Evolutionary conservation across 1,140 invertebrate genomes (phyloP), one percentile per base, ranked within the genome.

Genomic region (Drosophila tsacasi): DNA sequence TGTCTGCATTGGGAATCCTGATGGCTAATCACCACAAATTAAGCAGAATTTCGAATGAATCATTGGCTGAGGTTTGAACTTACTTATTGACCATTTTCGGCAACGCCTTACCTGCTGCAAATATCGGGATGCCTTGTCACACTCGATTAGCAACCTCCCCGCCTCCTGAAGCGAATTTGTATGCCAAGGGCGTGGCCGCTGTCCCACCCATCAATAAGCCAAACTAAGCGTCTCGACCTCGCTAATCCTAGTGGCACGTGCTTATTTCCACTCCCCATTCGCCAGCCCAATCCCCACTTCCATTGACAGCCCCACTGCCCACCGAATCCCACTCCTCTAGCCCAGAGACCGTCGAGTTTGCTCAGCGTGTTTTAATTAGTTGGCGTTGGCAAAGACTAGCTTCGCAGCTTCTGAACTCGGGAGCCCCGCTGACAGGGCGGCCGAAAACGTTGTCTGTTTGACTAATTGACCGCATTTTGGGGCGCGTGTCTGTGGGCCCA

Each of bases 321-420:
- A 12, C 5, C 25, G 9, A 50, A 50, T 19, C 25, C 25, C 49
- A 50, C 25, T 50, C 42, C 52, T 8, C 46, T 32, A 10, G n/a
- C 42, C 39, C 47, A 3, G 63, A 12, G 55, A 47, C 40, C 67
- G 46, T 39, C 54, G 60, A 81, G 84, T 89, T 87, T 77, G 85
- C 81, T 89, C 81, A 90, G 77, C 81, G 69, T 60, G 68, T 90
- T 89, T 89, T 90, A 89, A 90, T 89, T 89, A 89, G 84, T 89
- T 89, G 19, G 49, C 42, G 21, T 30, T 65, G 35, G 23, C 55
- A 71, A 73, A 46, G 69, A 73, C 44, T 69, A 50, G 68, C 35
- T 50, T 61, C 54, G 37, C 54, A 55, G 52, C 54, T 25, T 55
- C 54, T 55, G 32, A 55, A 21, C 32, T 23, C 54, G 9, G 19